Evolutionary conservation across 2,888 invertebrate genomes (phyloP).

Genomic region (Cylloceria caligata): DNA sequence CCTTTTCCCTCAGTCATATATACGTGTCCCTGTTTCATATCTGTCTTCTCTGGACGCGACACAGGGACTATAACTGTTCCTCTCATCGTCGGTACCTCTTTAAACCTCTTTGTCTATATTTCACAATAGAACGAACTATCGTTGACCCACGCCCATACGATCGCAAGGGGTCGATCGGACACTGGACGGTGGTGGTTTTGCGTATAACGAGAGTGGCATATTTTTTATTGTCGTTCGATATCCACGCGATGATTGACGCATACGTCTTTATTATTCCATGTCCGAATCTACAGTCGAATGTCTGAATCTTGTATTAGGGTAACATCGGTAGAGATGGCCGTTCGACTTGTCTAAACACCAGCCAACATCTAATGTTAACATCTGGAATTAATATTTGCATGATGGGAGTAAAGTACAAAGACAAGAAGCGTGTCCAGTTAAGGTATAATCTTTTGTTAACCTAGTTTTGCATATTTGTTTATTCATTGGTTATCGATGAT

Average conservation of each 20-base stretch:
- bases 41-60: conserved; percentile 13
- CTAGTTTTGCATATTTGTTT: too few relatives aligned
- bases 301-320: neutral
- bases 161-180: conserved; percentile 3
- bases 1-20: conserved; percentile 52
- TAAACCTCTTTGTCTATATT: conserved; percentile 42
- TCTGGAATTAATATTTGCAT: neutral
- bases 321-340: neutral
- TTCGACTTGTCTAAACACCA: neutral
- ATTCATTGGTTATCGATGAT: too few relatives aligned
- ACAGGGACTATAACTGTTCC: conserved; percentile 20
- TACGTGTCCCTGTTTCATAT: conserved; percentile 30
- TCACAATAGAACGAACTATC: conserved; percentile 37
- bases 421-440: too few relatives aligned
- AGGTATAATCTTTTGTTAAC: too few relatives aligned
- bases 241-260: neutral
- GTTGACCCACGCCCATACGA: conserved; percentile 6
- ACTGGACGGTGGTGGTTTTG: neutral
- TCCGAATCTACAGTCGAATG: neutral
- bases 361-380: neutral
- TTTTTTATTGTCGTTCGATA: neutral
- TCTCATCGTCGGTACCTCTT: conserved; percentile 46
- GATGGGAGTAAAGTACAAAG: too few relatives aligned
- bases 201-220: neutral
- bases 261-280: conserved; percentile 22